These are phyloP conservation scores for Ceyx erithaca DNA, from an alignment of 2,797 vertebrate genomes.

Conservation along the genomic window DNA sequence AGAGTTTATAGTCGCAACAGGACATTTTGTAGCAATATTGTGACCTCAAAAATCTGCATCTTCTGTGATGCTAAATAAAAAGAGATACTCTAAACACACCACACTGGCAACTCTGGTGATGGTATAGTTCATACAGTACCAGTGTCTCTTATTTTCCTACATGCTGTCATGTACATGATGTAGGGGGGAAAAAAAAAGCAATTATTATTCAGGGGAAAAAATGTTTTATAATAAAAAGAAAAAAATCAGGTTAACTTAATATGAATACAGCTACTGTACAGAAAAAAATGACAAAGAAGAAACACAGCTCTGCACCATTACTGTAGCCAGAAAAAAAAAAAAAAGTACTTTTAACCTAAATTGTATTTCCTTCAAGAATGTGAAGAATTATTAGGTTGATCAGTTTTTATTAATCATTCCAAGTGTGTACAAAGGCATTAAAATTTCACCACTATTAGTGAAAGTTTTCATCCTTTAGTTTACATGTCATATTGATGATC, in stretches of 20 bases:
- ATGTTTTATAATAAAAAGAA: background rate
- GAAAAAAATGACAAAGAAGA: background rate
- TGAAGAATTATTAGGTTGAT: background rate
- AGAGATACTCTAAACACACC: background rate
- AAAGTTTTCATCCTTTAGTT: background rate
- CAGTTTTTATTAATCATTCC: background rate
- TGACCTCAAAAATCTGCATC: background rate
- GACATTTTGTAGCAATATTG: background rate
- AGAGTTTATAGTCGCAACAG: background rate
- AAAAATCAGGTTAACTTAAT: background rate
- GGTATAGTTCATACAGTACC: background rate
- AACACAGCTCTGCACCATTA: background rate
- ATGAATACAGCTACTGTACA: background rate
- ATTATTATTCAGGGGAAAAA: background rate
- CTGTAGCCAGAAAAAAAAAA: background rate
- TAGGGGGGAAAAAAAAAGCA: background rate
- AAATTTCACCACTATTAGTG: background rate
- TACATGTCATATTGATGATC: background rate
- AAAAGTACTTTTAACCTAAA: background rate
- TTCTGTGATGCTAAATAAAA: background rate
- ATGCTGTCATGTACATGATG: background rate
- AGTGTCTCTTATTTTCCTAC: background rate
- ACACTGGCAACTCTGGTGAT: accelerated
- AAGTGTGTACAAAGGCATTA: background rate
- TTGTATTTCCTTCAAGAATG: background rate